Base-by-base conservation (phyloP, 2,113 vertebrate species). In the Alligator mississippiensis region DNA sequence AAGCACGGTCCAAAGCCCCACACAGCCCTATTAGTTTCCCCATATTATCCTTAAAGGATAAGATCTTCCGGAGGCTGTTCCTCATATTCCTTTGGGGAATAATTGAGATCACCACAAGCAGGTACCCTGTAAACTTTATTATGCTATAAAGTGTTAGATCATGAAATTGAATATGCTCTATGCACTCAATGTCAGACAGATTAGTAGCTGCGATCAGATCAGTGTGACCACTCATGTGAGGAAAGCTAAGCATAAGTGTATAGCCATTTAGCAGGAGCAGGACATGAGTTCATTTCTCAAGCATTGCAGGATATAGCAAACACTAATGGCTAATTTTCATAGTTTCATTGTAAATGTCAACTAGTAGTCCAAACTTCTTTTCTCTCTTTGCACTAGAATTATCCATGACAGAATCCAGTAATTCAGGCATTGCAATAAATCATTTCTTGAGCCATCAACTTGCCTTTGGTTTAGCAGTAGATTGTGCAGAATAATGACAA, bases 261-360 rank as follows among this genome's bases (percentile, higher is more conserved):
- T 57, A 82, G 21, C 1, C 62, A 17, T 58, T 88, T 47, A 76
- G 16, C 8, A 84, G 24, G 84, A 90, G 61, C 4, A 60, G 2
- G 2, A 4, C 68, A 38, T 72, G 30, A 34, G 30, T 72, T 57
- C 55, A 86, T 9, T 14, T 10, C 25, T 74, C 22, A 77, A 80
- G 2, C 5, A 27, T 77, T 88, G 89, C 61, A 60, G 16, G 21
- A 22, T 62, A 7, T 3, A 84, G 3, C 6, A 93, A 3, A 74
- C 0, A 0, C 2, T 59, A 87, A 72, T 34, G 5, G 57, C 2
- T 87, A 63, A 70, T 38, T 80, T 5, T n/a, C 3, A 4, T 18
- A 57, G 59, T 90, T 92, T 78, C 0, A 55, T 78, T 86, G 74
- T 60, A 87, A 89, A 47, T 66, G 1, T 17, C 19, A 85, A 7